phyloP scores from a whole-genome alignment of 2,888 invertebrate species.

The Poecilobothrus nobilitatus region DNA sequence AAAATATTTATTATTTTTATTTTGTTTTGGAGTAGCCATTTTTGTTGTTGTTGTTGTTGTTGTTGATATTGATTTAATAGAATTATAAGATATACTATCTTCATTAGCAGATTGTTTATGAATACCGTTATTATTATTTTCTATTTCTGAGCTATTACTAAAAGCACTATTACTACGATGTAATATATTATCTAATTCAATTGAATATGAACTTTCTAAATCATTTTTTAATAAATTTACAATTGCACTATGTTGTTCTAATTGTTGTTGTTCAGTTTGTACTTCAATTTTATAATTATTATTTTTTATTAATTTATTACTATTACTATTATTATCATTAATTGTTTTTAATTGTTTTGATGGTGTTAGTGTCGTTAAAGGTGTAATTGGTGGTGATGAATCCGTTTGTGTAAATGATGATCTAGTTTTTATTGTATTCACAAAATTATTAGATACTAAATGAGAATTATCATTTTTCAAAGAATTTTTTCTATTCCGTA shows the following conservation, averaged over 20 bases:
- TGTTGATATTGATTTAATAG: not conserved
- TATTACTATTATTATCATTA: not conserved
- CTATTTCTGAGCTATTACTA: not conserved
- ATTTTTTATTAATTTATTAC: not conserved
- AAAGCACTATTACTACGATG: conserved; percentile 16
- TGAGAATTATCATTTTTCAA: not conserved
- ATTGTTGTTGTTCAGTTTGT: not conserved
- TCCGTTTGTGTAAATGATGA: not conserved
- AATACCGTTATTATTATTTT: not conserved
- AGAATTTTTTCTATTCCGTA: not conserved
- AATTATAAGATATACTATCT: not conserved
- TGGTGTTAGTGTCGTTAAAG: no score
- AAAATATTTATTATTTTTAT: not conserved
- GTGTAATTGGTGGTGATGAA: not conserved
- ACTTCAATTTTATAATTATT: not conserved
- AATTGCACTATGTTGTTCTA: not conserved
- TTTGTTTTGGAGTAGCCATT: not conserved
- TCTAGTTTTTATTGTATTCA: not conserved
- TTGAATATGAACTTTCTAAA: conserved; percentile 15
- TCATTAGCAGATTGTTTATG: not conserved
- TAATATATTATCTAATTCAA: conserved; percentile 21
- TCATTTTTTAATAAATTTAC: not conserved
- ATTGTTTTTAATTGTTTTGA: not conserved
- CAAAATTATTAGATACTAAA: not conserved
- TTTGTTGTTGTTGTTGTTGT: not conserved